Evolutionary conservation across 2,888 invertebrate species (phyloP), one percentile per base, ranked within the genome.

Genomic region (Watsonalla binaria): DNA sequence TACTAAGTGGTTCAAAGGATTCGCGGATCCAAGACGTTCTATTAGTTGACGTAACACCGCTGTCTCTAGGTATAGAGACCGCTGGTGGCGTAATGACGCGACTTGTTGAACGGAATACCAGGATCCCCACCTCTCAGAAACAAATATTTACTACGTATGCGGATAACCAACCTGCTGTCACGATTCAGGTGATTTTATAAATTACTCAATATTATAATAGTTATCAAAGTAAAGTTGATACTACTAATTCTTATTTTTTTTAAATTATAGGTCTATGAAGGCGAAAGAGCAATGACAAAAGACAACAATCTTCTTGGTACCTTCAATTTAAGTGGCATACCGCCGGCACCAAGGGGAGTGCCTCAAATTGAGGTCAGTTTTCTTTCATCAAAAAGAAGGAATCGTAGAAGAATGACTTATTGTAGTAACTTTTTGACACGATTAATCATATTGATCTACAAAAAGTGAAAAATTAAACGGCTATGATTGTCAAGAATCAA

Each of bases 131-230:
- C 68, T 95, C 95, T 61, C 95, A 96, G 67, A 95, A 95, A 65
- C 93, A 94, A 57, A 94, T 93, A 0, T 98, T 98, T 77, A 96
- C 97, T 5, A 98, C 98, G 0, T 98, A 97, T 77, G 92, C 96
- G 13, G 98, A 98, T 84, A 98, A 98, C 74, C 98, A 98, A 78
- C 95, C 96, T 15, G 96, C 96, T 46, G 97, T 97, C 0, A 94
- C 96, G 42, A 96, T 97, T 67, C 95, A 96, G 86, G 93, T 92
- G 11, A 9, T 0, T 9, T 11, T 11, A 8, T 42, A 42, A 42
- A 5, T 24, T 24, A 24, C 24, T 24, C 24, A 24, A 24, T 24
- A 24, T 24, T 24, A 24, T 24, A 4, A 24, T 24, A 24, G 24
- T 24, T 24, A 24, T 24, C 24, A 24, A 24, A 24, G 24, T 24